Evolutionary conservation across 2,113 vertebrate genomes (phyloP).

Genomic region (Rhinogobius similis): DNA sequence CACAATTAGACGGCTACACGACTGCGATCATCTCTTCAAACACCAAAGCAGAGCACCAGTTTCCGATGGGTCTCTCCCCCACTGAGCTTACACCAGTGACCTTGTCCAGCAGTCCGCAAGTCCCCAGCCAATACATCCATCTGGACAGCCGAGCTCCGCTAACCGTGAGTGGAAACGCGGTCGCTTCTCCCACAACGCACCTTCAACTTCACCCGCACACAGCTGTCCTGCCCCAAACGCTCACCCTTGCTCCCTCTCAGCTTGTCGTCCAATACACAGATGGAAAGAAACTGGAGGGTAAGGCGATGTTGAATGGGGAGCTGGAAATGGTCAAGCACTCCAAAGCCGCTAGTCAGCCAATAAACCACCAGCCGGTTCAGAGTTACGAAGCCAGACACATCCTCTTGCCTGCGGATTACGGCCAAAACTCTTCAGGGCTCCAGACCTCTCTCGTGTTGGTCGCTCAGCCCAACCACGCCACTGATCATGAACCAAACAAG

Average conservation of each 20-base stretch:
- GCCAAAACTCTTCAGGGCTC: constrained; percentile 84
- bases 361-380: constrained; percentile 84
- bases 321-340: constrained; percentile 83
- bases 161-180: constrained; percentile 74
- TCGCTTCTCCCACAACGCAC: constrained; percentile 81
- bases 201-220: constrained; percentile 91
- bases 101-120: constrained; percentile 76
- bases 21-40: constrained; percentile 86
- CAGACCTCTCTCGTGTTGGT: constrained; percentile 94
- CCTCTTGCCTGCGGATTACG: constrained; percentile 86
- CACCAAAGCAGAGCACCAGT: constrained; percentile 83
- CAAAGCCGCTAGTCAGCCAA: constrained; percentile 69
- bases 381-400: constrained; percentile 89
- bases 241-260: constrained; percentile 90
- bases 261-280: constrained; percentile 93
- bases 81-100: constrained; percentile 87
- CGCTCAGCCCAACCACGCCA: constrained; percentile 81
- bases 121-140: constrained; percentile 92
- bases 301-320: constrained; percentile 89
- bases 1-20: constrained; percentile 91
- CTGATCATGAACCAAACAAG: constrained; percentile 84
- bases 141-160: constrained; percentile 89
- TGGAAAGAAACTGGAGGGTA: constrained; percentile 83
- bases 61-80: constrained; percentile 85
- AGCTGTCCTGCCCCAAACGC: constrained; percentile 86